Conservation (phyloP, 2,113 vertebrate species). For the Sakesphorus luctuosus region DNA sequence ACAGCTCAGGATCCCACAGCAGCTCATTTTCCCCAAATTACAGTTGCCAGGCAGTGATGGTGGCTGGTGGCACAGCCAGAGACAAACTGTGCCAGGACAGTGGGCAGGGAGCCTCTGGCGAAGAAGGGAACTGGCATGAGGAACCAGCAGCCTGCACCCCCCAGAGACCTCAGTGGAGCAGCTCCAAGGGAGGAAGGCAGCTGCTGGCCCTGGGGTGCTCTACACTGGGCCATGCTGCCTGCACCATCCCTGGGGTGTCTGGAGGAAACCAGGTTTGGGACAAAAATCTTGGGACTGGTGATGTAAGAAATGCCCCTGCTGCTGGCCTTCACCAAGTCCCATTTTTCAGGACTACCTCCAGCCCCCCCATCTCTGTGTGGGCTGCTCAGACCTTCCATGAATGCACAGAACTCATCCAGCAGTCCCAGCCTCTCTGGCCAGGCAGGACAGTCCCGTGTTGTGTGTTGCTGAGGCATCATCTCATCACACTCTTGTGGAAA, state of each 20-base stretch:
- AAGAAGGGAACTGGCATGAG: background rate
- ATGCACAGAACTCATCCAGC: background rate
- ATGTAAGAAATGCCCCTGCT: background rate
- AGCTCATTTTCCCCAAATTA: background rate
- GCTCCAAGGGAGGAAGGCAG: background rate
- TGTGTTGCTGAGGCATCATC: background rate
- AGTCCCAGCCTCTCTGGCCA: background rate
- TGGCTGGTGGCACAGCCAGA: background rate
- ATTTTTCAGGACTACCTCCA: background rate
- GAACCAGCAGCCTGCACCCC: background rate
- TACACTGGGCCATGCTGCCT: background rate
- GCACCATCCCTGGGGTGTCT: background rate
- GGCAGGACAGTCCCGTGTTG: background rate
- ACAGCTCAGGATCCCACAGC: background rate
- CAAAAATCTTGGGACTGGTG: background rate
- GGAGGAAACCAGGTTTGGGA: background rate
- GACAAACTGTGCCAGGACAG: rapidly evolving
- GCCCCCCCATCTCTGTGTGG: background rate
- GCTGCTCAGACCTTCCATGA: background rate
- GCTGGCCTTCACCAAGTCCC: background rate
- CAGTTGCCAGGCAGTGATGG: background rate
- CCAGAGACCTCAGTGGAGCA: background rate
- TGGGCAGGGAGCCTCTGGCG: background rate
- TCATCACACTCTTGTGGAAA: background rate
- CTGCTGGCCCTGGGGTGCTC: rapidly evolving